phyloP scores from a whole-genome alignment of 2,113 vertebrate species.

The Cavia aperea region DNA sequence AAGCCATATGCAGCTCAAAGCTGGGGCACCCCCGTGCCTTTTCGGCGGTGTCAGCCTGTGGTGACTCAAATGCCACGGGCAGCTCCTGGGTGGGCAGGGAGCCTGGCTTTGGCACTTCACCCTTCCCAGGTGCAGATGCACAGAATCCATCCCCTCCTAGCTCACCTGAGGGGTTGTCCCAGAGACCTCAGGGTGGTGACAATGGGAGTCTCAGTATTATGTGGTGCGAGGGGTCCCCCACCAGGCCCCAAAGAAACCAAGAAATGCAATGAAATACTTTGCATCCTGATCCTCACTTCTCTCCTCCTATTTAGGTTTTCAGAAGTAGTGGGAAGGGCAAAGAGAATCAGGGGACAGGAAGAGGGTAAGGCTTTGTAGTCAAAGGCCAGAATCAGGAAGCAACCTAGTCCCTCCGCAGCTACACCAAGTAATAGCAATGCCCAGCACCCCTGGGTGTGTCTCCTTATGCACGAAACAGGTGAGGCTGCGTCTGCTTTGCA shows the following conservation, averaged over 20 bases:
- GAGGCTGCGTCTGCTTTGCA: not conserved
- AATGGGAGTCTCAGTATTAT: not conserved
- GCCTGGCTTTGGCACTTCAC: not conserved
- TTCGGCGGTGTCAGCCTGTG: not conserved
- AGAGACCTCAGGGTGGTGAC: not conserved
- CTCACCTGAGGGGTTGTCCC: not conserved
- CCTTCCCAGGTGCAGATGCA: not conserved
- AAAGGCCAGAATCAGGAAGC: too few species aligned
- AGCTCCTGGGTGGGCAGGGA: not conserved
- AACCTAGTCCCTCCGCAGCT: rapidly evolving
- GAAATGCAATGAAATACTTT: not conserved
- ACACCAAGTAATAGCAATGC: rapidly evolving
- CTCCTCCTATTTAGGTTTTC: not conserved
- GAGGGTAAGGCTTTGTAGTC: not conserved
- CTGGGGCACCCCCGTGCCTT: rapidly evolving
- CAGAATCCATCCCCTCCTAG: not conserved
- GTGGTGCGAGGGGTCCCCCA: too few species aligned
- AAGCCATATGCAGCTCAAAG: slow-evolving; percentile 39
- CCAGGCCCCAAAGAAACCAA: not conserved
- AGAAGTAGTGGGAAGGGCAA: not conserved
- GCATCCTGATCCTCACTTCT: not conserved
- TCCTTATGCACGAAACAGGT: not conserved
- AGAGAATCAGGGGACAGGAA: not conserved
- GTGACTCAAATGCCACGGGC: slow-evolving; percentile 12
- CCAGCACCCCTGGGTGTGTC: not conserved